phyloP scores from a whole-genome alignment of 2,113 vertebrate species.

The Strix aluco region DNA sequence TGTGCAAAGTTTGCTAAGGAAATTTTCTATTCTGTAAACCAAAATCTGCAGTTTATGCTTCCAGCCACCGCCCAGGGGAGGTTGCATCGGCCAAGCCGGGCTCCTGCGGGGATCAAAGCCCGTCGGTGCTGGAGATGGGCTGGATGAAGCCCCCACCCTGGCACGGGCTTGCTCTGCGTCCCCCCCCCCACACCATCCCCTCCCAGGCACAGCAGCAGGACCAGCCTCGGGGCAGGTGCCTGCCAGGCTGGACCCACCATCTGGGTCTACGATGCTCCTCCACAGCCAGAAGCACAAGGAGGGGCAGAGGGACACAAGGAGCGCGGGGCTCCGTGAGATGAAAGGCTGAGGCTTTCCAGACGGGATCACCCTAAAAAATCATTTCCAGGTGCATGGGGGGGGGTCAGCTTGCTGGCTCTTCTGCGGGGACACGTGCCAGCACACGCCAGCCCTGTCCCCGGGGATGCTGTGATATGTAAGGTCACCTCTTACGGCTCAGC shows the following conservation, averaged over 20 bases:
- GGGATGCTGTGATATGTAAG: conserved; percentile 9
- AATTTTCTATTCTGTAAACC: conserved; percentile 58
- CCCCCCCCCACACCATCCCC: neutral
- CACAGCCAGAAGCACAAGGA: neutral
- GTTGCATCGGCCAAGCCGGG: accelerated
- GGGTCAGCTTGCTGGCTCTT: neutral
- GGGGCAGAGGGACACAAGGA: neutral
- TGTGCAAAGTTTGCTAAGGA: conserved; percentile 71
- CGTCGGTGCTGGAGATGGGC: neutral
- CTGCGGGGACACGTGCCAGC: neutral
- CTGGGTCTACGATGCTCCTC: neutral
- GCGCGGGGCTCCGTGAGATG: neutral
- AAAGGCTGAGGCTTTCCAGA: conserved; percentile 30
- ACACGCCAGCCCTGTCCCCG: accelerated
- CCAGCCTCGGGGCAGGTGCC: neutral
- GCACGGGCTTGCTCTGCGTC: neutral
- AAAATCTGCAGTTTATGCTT: conserved; percentile 42
- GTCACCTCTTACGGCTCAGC: neutral
- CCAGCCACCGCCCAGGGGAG: neutral
- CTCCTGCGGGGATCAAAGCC: neutral
- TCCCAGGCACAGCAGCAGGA: neutral
- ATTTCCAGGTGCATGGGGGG: neutral
- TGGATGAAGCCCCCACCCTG: neutral
- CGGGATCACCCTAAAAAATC: neutral
- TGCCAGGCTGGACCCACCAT: neutral